Evolutionary conservation across 1,140 invertebrate species (phyloP).

Genomic region (Bicyclus anynana): DNA sequence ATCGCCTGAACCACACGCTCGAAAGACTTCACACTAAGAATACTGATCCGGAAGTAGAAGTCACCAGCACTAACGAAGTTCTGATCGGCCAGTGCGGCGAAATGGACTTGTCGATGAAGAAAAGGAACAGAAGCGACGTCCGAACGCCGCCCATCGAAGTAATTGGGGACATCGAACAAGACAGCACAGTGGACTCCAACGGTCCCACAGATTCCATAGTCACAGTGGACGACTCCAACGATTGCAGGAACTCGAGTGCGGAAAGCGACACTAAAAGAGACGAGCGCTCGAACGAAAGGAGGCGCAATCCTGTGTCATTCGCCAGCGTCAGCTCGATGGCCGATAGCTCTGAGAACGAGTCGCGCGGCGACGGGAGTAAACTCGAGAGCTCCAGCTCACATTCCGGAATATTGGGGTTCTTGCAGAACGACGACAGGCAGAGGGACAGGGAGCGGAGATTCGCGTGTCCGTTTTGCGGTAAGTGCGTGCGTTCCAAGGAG

Average conservation of each 20-base stretch:
- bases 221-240: slow-evolving; percentile 64
- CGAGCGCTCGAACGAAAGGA: slow-evolving; percentile 43
- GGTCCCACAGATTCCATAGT: slow-evolving; percentile 63
- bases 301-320: slow-evolving; percentile 67
- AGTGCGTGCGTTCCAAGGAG: slow-evolving; percentile 92
- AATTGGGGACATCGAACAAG: slow-evolving; percentile 79
- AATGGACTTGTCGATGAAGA: slow-evolving; percentile 72
- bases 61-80: slow-evolving; percentile 85
- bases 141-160: slow-evolving; percentile 52
- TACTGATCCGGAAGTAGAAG: slow-evolving; percentile 77
- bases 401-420: slow-evolving; percentile 80
- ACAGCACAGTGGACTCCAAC: slow-evolving; percentile 83
- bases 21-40: slow-evolving; percentile 86
- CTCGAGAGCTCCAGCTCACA: slow-evolving; percentile 73
- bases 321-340: slow-evolving; percentile 73
- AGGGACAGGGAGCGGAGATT: slow-evolving; percentile 84
- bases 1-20: slow-evolving; percentile 89
- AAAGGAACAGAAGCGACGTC: slow-evolving; percentile 49
- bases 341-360: slow-evolving; percentile 68
- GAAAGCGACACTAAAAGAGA: slow-evolving; percentile 61
- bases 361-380: slow-evolving; percentile 57
- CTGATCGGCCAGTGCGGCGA: slow-evolving; percentile 74
- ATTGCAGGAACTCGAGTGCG: slow-evolving; percentile 56
- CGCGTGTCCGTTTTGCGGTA: slow-evolving; percentile 92
- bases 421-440: slow-evolving; percentile 82